phyloP scores from a whole-genome alignment of 2,113 vertebrate genomes.

The Oenanthe melanoleuca region DNA sequence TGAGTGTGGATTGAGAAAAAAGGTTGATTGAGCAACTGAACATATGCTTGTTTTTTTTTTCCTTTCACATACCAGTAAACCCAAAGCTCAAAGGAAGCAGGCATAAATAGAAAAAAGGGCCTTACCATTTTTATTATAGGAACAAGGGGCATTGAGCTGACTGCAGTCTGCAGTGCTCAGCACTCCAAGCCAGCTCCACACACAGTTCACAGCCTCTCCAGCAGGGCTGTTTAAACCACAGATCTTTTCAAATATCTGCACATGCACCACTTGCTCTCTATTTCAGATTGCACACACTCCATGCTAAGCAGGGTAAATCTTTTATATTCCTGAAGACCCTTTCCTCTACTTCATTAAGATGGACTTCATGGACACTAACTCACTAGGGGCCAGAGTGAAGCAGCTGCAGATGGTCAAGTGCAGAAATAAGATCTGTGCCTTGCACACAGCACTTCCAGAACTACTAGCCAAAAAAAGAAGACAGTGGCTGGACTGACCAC shows the following conservation, averaged over 20 bases:
- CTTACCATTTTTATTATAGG: background rate
- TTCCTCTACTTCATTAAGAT: slow-evolving; percentile 58
- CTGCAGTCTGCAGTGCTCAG: background rate
- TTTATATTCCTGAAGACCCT: slow-evolving; percentile 50
- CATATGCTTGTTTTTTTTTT: background rate
- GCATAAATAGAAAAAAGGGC: background rate
- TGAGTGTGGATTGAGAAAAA: slow-evolving; percentile 41
- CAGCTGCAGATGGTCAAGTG: slow-evolving; percentile 55
- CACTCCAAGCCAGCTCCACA: background rate
- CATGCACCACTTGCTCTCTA: background rate
- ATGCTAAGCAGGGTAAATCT: slow-evolving; percentile 29
- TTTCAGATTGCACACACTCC: slow-evolving; percentile 17
- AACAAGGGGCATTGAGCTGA: background rate
- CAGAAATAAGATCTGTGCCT: slow-evolving; percentile 24
- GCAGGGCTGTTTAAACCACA: background rate
- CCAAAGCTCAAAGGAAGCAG: background rate
- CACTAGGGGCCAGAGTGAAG: slow-evolving; percentile 23
- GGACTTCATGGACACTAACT: slow-evolving; percentile 47
- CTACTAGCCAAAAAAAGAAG: background rate
- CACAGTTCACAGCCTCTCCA: background rate
- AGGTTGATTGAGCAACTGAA: slow-evolving; percentile 34
- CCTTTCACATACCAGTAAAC: background rate
- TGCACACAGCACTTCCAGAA: background rate
- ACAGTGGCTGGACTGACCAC: background rate
- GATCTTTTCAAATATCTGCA: background rate